Base-by-base conservation (phyloP, 2,797 vertebrate genomes). In the Oreonectes daqikongensis region DNA sequence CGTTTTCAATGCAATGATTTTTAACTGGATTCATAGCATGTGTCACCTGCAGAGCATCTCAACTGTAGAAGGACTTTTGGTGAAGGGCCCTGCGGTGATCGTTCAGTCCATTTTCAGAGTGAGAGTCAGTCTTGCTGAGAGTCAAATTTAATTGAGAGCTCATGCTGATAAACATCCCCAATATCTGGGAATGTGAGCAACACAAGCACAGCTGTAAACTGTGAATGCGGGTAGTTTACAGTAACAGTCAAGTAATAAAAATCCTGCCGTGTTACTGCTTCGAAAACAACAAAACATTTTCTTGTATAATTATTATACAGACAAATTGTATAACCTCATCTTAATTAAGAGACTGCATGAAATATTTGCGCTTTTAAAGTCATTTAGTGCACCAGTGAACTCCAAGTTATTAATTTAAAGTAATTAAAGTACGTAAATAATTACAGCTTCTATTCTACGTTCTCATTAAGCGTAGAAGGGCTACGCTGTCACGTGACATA, bases 21-120 rank as follows among this genome's bases (percentile, higher is more conserved):
- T 42, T 20, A 52, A 40, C 52, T 69, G 42, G 61, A 71, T 53
- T 60, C 69, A n/a, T 74, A 66, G 38, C 35, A n/a, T n/a, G 26
- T 60, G 35, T 68, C 70, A 66, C 40, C 10, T 61, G 53, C 48
- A 61, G 48, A 55, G 20, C 26, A 57, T 59, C 12, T 38, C 22
- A 61, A 32, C 57, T 35, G 17, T 79, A 17, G 72, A 76, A 69
- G 15, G 38, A 22, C 17, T 20, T 15, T n/a, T 14, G 60, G 17
- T 65, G 46, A 40, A 38, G n/a, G 5, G 20, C 2, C 11, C 17
- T 20, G 48, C 46, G 20, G 48, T 40, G 46, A 28, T 20, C 7
- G 2, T 53, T 30, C 22, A 40, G 40, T 20, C 38, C 53, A 44
- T 59, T 52, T 64, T 30, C 3, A 53, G 44, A 50, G 28, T 8